Evolutionary conservation across 1,140 invertebrate genomes (phyloP), one percentile per base, ranked within the genome.

Genomic region (Oreohelix idahoensis): DNA sequence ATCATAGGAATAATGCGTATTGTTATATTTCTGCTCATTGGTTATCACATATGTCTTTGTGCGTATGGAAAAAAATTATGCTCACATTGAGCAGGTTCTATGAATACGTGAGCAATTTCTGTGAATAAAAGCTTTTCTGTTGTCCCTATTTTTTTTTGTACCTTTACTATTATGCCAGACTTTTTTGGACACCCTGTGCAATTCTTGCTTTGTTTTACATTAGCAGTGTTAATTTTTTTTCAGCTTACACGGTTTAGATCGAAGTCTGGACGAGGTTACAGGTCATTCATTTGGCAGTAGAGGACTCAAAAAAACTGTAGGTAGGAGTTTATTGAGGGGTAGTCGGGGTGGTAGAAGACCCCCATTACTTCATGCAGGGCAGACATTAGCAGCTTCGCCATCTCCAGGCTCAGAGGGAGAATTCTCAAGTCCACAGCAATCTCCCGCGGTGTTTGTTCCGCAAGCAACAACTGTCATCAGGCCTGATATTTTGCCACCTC

Each of bases 311-410:
- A 76, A 49, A 13, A 51, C 23, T 23, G 38, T 79, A 36, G 77
- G 53, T 39, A 38, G 77, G 17, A 38, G 36, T 66, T 32, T 38
- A 11, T 1, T 4, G 5, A 58, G 77, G 36, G 45, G 79, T 45
- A 32, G 66, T 8, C 26, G 63, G 20, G 79, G 77, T n/a, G 53
- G 77, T 69, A 39, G 79, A 66, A 70, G 66, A n/a, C 45, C 49
- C 5, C 49, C 75, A 53, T 77, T 51, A 10, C 49, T 35, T 74
- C 71, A 74, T 74, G 71, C 38, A 26, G 71, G 15, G 1, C 36
- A 11, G 36, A 11, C 36, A 29, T 42, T 17, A 20, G 38, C 8
- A 36, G 20, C 38, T 39, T 38, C 38, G 11, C 69, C 69, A 36
- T 74, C 71, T 74, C n/a, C 26, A 26, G 20, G 38, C 4, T 74